Evolutionary conservation across 2,797 vertebrate genomes (phyloP), one percentile per base, ranked within the genome.

Genomic region (Alosa sapidissima): DNA sequence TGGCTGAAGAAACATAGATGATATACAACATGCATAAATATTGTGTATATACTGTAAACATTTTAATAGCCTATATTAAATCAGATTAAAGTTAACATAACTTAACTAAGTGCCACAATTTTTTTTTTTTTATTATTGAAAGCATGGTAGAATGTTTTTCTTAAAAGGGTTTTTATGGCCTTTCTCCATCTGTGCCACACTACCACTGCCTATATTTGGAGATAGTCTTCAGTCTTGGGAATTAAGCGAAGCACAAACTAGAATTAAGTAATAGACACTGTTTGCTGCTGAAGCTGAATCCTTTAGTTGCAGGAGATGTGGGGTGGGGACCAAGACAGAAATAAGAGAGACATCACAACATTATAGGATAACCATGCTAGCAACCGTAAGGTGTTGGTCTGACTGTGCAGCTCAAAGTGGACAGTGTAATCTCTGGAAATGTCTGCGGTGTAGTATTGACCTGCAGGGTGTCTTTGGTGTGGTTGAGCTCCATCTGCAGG

Each of bases 401-500:
- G 21, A 28, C 58, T 60, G 60, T 28, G 60, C 6, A 33, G n/a
- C n/a, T 65, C 7, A n/a, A 9, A 28, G 9, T 28, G 7, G n/a
- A 60, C n/a, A 13, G 62, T 72, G 33, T 72, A 36, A 72, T 72
- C 65, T 41, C 13, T 72, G 28, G 24, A 13, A 16, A 72, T 5
- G 65, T 13, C 33, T 10, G 1, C 13, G 33, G 8, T 62, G 33
- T 5, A 14, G 33, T 72, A 10, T 6, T 2, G 41, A 95, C 95
- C 94, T 94, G 91, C 85, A 95, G 84, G 1, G 85, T 89, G 52
- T 89, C 87, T 81, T 0, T 86, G 88, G 91, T 93, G 75, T 89
- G 88, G 48, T 82, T 86, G 86, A 95, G 87, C 83, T 94, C 94
- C 88, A 91, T 87, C 85, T 91, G 91, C 83, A 95, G 91, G 88